Conservation (phyloP, 1,140 invertebrate genomes). For the Bombus picipes region DNA sequence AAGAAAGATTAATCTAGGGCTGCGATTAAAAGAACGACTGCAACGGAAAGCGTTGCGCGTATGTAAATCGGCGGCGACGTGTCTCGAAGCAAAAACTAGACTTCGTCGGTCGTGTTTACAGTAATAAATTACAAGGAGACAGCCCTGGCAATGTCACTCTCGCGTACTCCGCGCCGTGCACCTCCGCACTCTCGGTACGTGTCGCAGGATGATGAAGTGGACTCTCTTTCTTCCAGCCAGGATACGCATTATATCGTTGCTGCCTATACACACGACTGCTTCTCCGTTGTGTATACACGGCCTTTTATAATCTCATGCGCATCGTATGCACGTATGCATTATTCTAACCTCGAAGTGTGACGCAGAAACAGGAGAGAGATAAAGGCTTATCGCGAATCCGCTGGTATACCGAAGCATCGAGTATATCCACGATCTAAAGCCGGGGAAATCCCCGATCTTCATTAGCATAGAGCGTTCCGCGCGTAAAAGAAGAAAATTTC, state of each 20-base stretch:
- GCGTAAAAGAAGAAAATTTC: conserved; percentile 43
- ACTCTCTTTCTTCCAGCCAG: conserved; percentile 29
- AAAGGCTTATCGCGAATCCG: conserved; percentile 50
- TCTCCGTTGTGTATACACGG: conserved; percentile 3
- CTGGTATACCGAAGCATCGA: neutral
- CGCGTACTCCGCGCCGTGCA: neutral
- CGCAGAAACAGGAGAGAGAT: conserved; percentile 41
- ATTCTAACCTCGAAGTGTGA: conserved; percentile 42
- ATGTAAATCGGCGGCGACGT: conserved; percentile 33
- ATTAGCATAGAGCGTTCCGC: conserved; percentile 50
- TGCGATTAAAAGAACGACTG: conserved; percentile 35
- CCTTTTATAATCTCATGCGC: conserved; percentile 7
- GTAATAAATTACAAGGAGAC: conserved; percentile 47
- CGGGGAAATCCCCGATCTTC: conserved; percentile 54
- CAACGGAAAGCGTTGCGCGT: neutral
- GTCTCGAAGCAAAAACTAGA: conserved; percentile 40
- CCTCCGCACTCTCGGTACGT: neutral
- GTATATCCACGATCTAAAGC: conserved; percentile 27
- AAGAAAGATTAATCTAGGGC: conserved; percentile 51
- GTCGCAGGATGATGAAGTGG: conserved; percentile 58
- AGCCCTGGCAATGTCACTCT: conserved; percentile 34
- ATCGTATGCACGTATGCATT: conserved; percentile 25
- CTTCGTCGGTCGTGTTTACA: conserved; percentile 54
- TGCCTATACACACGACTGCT: neutral
- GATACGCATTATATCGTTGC: conserved; percentile 40